phyloP scores from a whole-genome alignment of 1,140 invertebrate genomes.

The Drosophila asahinai region DNA sequence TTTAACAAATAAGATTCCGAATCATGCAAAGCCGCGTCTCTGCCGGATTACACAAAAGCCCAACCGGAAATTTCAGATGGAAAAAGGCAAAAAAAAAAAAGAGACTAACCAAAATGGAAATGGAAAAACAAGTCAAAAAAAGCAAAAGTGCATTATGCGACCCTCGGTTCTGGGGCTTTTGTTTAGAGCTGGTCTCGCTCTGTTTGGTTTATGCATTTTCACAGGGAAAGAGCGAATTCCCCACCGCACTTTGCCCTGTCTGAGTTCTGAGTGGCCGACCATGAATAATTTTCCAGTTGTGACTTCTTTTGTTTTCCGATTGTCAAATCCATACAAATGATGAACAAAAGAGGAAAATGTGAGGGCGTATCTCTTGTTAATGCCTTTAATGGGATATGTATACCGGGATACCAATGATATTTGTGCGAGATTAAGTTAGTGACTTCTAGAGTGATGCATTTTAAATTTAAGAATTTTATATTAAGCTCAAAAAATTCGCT shows the following conservation, averaged over 20 bases:
- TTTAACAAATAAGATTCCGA: conserved; percentile 47
- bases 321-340: conserved; percentile 60
- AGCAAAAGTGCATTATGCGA: conserved; percentile 74
- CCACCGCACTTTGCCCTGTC: conserved; percentile 14
- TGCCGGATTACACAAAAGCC: conserved; percentile 63
- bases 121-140: conserved; percentile 30
- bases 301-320: conserved; percentile 48
- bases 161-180: conserved; percentile 22
- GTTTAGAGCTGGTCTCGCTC: conserved; percentile 62
- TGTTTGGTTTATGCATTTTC: conserved; percentile 67
- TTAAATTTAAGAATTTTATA: no score
- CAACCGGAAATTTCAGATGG: conserved; percentile 67
- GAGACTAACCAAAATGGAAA: conserved; percentile 21
- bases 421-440: background rate
- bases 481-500: background rate
- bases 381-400: conserved; percentile 38
- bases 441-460: no score
- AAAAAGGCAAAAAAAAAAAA: conserved; percentile 33
- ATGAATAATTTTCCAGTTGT: conserved; percentile 76
- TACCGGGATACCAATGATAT: conserved; percentile 7
- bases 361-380: conserved; percentile 34
- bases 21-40: conserved; percentile 54
- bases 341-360: conserved; percentile 37
- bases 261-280: conserved; percentile 60
- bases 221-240: conserved; percentile 16